Conservation (phyloP, 2,888 invertebrate species). For the Beris chalybata region DNA sequence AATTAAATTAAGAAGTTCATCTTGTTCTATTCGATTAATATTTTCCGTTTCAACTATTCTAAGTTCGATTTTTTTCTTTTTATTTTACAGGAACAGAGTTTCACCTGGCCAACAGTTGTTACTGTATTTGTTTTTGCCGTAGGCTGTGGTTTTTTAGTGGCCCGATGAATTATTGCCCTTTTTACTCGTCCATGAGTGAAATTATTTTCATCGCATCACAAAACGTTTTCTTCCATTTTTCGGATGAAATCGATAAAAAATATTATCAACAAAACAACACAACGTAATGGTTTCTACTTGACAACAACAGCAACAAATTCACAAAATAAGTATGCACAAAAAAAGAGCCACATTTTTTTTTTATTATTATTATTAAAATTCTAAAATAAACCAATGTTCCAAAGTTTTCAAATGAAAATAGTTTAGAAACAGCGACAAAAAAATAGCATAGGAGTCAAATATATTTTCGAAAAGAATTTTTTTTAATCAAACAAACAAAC, state of each 20-base stretch:
- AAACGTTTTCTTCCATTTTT: not conserved
- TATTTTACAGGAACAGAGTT: conserved; percentile 51
- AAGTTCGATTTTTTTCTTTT: conserved; percentile 19
- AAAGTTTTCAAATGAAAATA: conserved; percentile 7
- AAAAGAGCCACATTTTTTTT: not conserved
- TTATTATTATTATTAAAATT: not conserved
- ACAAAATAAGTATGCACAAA: conserved; percentile 14
- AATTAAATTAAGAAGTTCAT: too few species aligned
- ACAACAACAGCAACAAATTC: conserved; percentile 3
- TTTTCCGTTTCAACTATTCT: not conserved
- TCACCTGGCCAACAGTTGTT: conserved; percentile 56
- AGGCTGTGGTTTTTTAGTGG: conserved; percentile 56
- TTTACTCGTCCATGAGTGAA: conserved; percentile 6
- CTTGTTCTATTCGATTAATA: too few species aligned
- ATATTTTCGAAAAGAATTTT: not conserved
- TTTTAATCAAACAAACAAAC: not conserved
- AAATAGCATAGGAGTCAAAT: conserved; percentile 10
- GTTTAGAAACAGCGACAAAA: not conserved
- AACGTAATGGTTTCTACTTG: conserved; percentile 9
- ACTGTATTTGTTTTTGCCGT: conserved; percentile 56
- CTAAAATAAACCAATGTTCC: conserved; percentile 15
- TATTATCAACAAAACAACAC: too few species aligned
- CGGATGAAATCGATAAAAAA: too few species aligned
- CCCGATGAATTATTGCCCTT: conserved; percentile 50
- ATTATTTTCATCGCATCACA: conserved; percentile 11